phyloP scores from a whole-genome alignment of 2,113 vertebrate genomes.

The Rhinopomastus cyanomelas region DNA sequence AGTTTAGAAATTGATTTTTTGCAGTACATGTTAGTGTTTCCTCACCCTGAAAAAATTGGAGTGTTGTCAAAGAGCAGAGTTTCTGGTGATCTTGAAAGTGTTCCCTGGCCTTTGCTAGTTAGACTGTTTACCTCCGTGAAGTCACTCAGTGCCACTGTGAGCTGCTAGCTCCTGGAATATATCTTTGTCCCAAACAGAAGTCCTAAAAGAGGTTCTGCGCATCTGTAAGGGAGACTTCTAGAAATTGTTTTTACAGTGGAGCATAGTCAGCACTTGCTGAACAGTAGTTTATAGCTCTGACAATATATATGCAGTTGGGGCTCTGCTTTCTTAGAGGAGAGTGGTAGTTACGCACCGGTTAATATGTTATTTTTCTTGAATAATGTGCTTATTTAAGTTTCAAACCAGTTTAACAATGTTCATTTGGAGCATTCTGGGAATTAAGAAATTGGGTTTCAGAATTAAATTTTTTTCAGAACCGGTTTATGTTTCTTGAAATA shows the following conservation, averaged over 20 bases:
- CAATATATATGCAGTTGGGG: background rate
- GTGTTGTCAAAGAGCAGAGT: background rate
- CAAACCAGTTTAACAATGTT: background rate
- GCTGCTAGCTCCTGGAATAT: background rate
- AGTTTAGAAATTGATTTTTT: background rate
- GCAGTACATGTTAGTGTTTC: background rate
- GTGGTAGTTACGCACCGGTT: background rate
- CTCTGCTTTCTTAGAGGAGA: background rate
- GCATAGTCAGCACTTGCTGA: background rate
- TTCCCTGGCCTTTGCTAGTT: background rate
- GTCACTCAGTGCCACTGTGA: background rate
- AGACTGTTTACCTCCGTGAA: background rate
- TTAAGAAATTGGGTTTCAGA: slow-evolving; percentile 29
- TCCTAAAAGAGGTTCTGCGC: background rate
- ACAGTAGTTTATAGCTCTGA: background rate
- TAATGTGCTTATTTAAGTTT: background rate
- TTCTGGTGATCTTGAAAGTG: background rate
- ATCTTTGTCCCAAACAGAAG: background rate
- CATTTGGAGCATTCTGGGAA: background rate
- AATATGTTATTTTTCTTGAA: background rate
- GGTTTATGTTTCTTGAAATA: slow-evolving; percentile 48
- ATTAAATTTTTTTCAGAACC: slow-evolving; percentile 46
- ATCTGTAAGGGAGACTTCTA: background rate
- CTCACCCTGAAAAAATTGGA: background rate
- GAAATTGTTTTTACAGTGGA: background rate